These are phyloP conservation scores for Strigops habroptila DNA, from an alignment of 2,113 vertebrate genomes.

Conservation along the genomic window DNA sequence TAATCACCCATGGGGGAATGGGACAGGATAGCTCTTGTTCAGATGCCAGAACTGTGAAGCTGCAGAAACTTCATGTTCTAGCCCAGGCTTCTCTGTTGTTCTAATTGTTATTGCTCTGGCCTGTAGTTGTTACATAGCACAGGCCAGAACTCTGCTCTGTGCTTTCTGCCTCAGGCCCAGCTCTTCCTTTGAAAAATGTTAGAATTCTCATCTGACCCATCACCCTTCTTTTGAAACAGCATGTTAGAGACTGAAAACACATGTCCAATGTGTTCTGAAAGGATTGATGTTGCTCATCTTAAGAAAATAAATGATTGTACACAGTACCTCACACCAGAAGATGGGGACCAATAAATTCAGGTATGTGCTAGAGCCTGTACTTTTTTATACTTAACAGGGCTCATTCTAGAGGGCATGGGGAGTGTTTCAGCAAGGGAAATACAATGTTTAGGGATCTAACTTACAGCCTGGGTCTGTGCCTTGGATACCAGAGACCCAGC, in stretches of 20 bases:
- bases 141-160: neutral
- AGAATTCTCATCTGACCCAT: neutral
- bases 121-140: neutral
- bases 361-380: neutral
- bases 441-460: neutral
- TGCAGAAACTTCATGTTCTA: neutral
- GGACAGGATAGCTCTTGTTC: neutral
- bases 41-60: neutral
- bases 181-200: neutral
- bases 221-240: constrained; percentile 67
- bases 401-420: accelerated
- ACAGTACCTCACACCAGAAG: constrained; percentile 76
- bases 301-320: constrained; percentile 81
- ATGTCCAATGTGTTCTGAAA: constrained; percentile 94
- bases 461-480: neutral
- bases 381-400: neutral
- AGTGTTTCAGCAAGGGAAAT: neutral
- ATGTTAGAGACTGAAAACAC: constrained; percentile 82
- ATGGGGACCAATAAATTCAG: constrained; percentile 65
- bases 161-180: neutral
- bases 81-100: neutral
- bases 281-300: constrained; percentile 73
- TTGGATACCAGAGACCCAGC: neutral
- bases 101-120: neutral
- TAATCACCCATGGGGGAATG: accelerated